A percentile compares a stretch with the other conserved stretches of the same genome.
phyloP scores from a whole-genome alignment of 2,113 vertebrate species.

The Bostrychus sinensis region DNA sequence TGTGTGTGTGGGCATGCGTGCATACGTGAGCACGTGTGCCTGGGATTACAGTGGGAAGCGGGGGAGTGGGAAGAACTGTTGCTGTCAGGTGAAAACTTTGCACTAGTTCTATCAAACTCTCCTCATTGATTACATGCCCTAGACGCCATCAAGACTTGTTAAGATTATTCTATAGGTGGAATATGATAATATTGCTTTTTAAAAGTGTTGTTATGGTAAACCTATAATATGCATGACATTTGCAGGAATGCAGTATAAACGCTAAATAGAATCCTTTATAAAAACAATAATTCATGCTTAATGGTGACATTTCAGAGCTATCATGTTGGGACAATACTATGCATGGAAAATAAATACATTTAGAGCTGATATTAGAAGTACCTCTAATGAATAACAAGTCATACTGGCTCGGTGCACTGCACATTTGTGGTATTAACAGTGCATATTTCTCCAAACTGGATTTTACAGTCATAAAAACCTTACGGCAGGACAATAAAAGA shows the following conservation, averaged over 20 bases:
- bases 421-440: slow-evolving; percentile 15
- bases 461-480: slow-evolving; percentile 13
- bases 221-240: background rate
- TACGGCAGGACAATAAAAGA: slow-evolving; percentile 54
- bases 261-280: background rate
- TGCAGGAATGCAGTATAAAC: background rate
- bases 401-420: background rate
- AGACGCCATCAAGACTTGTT: background rate
- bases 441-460: slow-evolving; percentile 29
- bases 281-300: background rate
- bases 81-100: background rate
- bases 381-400: slow-evolving; percentile 2
- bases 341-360: no score
- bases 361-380: background rate
- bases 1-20: slow-evolving; percentile 26
- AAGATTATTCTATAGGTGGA: background rate
- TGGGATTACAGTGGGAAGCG: slow-evolving; percentile 6
- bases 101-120: background rate
- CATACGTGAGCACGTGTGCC: slow-evolving; percentile 12
- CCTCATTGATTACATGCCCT: background rate
- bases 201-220: background rate
- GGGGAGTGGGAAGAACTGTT: slow-evolving; percentile 1
- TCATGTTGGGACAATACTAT: background rate
- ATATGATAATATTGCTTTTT: background rate
- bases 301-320: background rate